These are phyloP conservation scores for Apodemia duryi DNA, from an alignment of 2,888 invertebrate species.

Conservation along the genomic window DNA sequence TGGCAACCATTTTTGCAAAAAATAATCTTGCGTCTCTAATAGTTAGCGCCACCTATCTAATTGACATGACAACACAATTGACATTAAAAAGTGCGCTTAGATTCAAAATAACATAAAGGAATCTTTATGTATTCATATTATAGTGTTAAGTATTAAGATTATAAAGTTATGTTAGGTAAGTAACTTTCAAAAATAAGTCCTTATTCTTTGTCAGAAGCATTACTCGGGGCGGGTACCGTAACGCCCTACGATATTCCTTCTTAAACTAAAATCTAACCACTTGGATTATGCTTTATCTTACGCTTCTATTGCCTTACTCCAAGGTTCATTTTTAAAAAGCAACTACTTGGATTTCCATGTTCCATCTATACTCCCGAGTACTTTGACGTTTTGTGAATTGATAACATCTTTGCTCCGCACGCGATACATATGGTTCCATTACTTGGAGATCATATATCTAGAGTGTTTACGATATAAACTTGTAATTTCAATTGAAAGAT, in stretches of 20 bases:
- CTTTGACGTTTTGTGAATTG: slow-evolving; percentile 35
- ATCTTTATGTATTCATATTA: too few relatives aligned
- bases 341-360: slow-evolving; percentile 24
- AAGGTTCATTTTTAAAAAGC: slow-evolving; percentile 15
- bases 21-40: too few relatives aligned
- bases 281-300: slow-evolving; percentile 19
- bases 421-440: slow-evolving; percentile 30
- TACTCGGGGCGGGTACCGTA: slow-evolving; percentile 32
- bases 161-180: not conserved
- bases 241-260: slow-evolving; percentile 32
- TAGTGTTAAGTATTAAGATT: not conserved
- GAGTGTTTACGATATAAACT: slow-evolving; percentile 19
- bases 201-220: slow-evolving; percentile 30
- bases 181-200: slow-evolving; percentile 2
- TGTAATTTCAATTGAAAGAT: slow-evolving; percentile 8
- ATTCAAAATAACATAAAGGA: too few relatives aligned
- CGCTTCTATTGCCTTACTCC: not conserved
- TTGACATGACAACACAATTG: too few relatives aligned
- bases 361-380: slow-evolving; percentile 26
- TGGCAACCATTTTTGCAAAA: too few relatives aligned
- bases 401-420: slow-evolving; percentile 33
- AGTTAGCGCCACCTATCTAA: too few relatives aligned
- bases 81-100: too few relatives aligned
- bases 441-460: slow-evolving; percentile 26
- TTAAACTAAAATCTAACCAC: slow-evolving; percentile 26